Conservation (phyloP, 2,797 vertebrate genomes). For the Alfaro cultratus region DNA sequence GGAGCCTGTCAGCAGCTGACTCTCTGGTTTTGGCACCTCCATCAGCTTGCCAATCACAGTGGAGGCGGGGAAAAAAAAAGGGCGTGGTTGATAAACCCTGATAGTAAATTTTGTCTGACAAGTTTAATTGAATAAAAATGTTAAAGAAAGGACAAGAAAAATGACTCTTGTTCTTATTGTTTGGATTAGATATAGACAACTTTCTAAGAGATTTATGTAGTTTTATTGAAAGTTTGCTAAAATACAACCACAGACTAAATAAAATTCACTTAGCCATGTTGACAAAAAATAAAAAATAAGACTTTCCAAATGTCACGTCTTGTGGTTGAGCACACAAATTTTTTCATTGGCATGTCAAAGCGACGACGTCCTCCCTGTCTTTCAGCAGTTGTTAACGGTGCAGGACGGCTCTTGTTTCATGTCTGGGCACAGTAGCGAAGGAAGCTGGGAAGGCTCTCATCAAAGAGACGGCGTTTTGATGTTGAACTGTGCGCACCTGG, state of each 20-base stretch:
- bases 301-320: background rate
- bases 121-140: constrained; percentile 4
- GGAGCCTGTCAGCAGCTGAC: constrained; percentile 28
- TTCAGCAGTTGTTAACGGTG: background rate
- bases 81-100: constrained; percentile 27
- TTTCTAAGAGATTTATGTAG: background rate
- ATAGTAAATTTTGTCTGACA: constrained; percentile 28
- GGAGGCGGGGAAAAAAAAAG: background rate
- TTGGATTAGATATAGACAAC: background rate
- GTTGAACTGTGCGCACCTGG: background rate
- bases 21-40: constrained; percentile 24
- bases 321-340: background rate
- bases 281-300: background rate
- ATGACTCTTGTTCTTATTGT: background rate
- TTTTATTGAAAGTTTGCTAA: background rate
- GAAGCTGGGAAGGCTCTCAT: constrained; percentile 7
- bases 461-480: constrained; percentile 1
- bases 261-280: background rate
- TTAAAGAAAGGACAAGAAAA: background rate
- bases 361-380: background rate
- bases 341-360: background rate
- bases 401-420: background rate
- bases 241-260: background rate
- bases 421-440: background rate
- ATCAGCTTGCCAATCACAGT: constrained; percentile 29